Evolutionary conservation across 2,888 invertebrate genomes (phyloP).

Genomic region (Apomyelois bistriatella): DNA sequence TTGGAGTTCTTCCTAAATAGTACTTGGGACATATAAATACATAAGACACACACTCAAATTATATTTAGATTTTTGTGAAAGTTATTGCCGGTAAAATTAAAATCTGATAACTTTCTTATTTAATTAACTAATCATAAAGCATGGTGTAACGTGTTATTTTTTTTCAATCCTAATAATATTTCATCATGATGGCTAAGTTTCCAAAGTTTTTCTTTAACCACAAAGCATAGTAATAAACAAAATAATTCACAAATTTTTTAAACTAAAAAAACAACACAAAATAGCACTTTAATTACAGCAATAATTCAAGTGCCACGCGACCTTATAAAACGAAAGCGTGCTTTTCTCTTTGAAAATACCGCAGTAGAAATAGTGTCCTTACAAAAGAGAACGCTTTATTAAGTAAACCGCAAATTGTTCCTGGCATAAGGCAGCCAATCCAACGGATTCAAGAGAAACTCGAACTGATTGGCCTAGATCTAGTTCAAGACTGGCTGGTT

Average conservation of each 20-base stretch:
- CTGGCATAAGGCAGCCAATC: neutral
- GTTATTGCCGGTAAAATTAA: no score
- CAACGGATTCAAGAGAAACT: neutral
- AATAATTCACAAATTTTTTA: neutral
- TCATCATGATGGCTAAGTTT: no score
- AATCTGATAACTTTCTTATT: no score
- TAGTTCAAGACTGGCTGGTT: neutral
- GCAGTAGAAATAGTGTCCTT: neutral
- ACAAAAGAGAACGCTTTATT: neutral
- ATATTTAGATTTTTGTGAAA: no score
- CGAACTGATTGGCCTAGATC: neutral
- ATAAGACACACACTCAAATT: no score
- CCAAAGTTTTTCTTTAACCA: no score
- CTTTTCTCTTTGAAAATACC: conserved; percentile 3
- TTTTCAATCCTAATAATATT: no score
- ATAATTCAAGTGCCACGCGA: conserved; percentile 8
- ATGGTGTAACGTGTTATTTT: no score
- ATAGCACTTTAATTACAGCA: conserved; percentile 1
- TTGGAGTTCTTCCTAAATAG: no score
- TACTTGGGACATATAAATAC: no score
- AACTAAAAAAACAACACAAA: conserved; percentile 1
- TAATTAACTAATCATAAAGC: no score
- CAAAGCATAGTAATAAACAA: neutral
- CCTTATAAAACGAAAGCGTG: neutral
- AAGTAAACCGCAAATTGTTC: conserved; percentile 1